Evolutionary conservation across 2,113 vertebrate genomes (phyloP).

Genomic region (Rynchops niger): DNA sequence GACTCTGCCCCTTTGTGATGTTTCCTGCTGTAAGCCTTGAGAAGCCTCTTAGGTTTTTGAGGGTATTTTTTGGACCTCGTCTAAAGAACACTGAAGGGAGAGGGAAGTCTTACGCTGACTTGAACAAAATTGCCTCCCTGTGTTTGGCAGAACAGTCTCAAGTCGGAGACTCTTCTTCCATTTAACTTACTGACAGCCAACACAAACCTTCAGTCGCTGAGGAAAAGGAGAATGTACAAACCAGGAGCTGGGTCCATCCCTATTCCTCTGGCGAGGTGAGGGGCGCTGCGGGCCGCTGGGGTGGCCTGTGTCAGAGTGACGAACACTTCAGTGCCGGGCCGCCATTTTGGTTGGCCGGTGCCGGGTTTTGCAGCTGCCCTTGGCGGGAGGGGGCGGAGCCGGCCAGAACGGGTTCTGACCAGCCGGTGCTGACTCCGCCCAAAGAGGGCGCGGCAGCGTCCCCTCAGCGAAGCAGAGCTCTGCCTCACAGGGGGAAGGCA

Average conservation of each 20-base stretch:
- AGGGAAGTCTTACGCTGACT: fast-evolving
- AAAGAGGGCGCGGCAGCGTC: fast-evolving
- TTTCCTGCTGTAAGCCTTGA: neutral
- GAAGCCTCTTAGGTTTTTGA: neutral
- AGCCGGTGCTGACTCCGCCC: neutral
- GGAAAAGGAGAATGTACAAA: neutral
- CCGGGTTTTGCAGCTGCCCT: fast-evolving
- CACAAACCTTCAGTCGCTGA: neutral
- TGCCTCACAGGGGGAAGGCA: fast-evolving
- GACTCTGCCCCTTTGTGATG: fast-evolving
- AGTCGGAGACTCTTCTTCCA: neutral
- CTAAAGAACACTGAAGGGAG: neutral
- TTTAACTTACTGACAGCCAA: neutral
- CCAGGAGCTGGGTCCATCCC: neutral
- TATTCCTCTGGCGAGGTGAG: neutral
- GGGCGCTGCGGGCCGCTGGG: fast-evolving
- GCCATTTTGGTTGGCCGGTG: neutral
- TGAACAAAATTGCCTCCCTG: neutral
- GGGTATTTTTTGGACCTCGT: fast-evolving
- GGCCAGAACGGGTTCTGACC: fast-evolving
- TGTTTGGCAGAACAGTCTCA: neutral
- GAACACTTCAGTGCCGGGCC: fast-evolving
- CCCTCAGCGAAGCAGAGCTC: neutral
- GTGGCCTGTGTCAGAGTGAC: fast-evolving
- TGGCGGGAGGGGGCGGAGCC: neutral